Base-by-base conservation (phyloP, 1,140 invertebrate species). In the Bemisia tabaci region DNA sequence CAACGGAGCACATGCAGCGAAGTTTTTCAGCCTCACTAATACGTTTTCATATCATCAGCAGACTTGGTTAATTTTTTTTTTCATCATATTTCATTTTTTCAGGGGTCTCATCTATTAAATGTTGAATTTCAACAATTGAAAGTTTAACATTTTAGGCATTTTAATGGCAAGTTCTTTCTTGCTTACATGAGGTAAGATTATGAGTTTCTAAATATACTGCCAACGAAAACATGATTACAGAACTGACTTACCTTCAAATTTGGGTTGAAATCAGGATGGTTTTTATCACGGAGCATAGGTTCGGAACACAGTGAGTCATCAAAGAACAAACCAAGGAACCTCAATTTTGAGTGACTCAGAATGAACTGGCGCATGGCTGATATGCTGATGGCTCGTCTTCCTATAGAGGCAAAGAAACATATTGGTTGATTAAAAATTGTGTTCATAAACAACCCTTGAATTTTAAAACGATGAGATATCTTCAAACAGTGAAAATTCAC, bases 281-380 rank as follows among this genome's bases (percentile, higher is more conserved):
- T 68, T 0, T 78, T 74, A 76, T 82, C 79, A 59, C 74, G 77
- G 69, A 87, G 83, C 74, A 82, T 79, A 63, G 81, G 78, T 66
- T 83, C 81, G 67, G 80, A 81, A 74, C 85, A 87, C 64, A 80
- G 79, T 9, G 33, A 17, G 64, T 84, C 80, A 59, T 82, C 84
- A 72, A 83, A 77, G 61, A 86, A 80, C 65, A 87, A 76, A 11
- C 86, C 85, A 66, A 88, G 75, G 75, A 87, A 88, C 71, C 74
- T 75, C 65, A 87, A 71, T 66, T 80, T 68, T 59, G 74, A 74
- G 73, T 84, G 82, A 24, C 74, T 72, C 65, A 76, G 75, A 23
- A 84, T 73, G 73, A 84, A 84, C 64, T 74, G 70, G 70, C 73
- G 77, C 64, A 87, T 75, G 69, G 82, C 77, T 64, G 79, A 48